Evolutionary conservation across 37 sponge, comb jelly and placozoan genomes (phyloP), one percentile per base, ranked within the genome.

Genomic region (Haliclona indistincta): DNA sequence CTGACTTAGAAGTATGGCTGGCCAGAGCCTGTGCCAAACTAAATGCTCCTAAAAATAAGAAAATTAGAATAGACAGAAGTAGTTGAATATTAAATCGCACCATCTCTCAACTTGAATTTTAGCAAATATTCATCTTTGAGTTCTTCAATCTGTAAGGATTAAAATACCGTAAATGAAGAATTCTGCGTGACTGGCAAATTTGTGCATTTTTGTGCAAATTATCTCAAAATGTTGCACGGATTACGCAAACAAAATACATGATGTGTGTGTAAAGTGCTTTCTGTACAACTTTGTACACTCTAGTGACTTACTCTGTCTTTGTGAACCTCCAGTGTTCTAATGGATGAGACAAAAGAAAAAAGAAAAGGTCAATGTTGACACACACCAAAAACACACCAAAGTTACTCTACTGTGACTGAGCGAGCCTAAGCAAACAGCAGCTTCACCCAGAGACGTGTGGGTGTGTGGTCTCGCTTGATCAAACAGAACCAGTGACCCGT

Each of bases 51-150:
- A 66, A 36, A 19, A 8, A 66, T 8, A 29, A n/a, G 10, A 28
- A n/a, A n/a, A n/a, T 28, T 30, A 61, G 25, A 28, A 10, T 10
- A 61, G 7, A n/a, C 15, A 20, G 15, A 61, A 30, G 15, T 61
- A n/a, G 15, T 19, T 20, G 8, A 10, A 30, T n/a, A 28, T 28
- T 20, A n/a, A 66, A 26, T 40, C 67, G 13, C 7, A 66, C 80
- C 86, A 8, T 89, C 89, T 33, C 79, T 71, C 0, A 88, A 64
- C 38, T 88, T 88, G n/a, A 88, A 43, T 60, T 89, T 89, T 34
- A 83, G 44, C 2, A 38, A 23, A 41, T 89, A 89, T 49, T 88
- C 84, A 47, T 89, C 89, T 32, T 66, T 37, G 70, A 89, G 67
- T 62, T 89, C 89, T 40, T 89, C 89, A 68, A 89, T 78, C 89